A percentile compares a stretch with the other conserved stretches of the same genome.
phyloP scores from a whole-genome alignment of 1,140 invertebrate species.

The Muscidifurax raptorellus region DNA sequence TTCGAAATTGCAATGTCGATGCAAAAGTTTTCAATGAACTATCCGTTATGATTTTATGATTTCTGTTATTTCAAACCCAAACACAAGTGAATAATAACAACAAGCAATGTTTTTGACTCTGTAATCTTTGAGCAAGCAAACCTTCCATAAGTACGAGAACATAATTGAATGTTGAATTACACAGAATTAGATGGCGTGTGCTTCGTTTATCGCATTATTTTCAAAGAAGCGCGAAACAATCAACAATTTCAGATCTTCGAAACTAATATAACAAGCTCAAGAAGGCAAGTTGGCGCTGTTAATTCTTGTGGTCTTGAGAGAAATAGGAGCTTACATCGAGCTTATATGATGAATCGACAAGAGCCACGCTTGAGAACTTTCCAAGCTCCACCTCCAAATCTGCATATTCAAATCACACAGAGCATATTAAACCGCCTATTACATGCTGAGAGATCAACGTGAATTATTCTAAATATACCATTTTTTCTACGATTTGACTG shows the following conservation, averaged over 20 bases:
- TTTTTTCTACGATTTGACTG: no score
- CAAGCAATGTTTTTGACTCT: no score
- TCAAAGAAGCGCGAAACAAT: neutral
- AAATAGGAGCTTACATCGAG: neutral
- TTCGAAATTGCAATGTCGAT: neutral
- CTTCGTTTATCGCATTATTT: neutral
- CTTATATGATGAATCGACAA: slow-evolving; percentile 14
- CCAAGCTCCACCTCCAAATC: neutral
- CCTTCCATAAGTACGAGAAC: no score
- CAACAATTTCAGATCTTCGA: neutral
- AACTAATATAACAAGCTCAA: neutral
- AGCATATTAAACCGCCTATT: neutral
- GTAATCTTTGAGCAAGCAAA: no score
- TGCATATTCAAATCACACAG: neutral
- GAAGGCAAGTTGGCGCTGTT: neutral
- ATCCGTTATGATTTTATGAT: no score
- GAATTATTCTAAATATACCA: neutral
- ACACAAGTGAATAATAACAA: no score
- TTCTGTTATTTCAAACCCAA: no score
- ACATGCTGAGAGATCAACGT: neutral
- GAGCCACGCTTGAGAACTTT: neutral
- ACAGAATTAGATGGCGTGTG: neutral
- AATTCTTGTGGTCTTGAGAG: neutral
- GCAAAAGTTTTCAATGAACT: no score
- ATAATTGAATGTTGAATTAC: no score